These are phyloP conservation scores for Lymantria monacha DNA, from an alignment of 2,888 invertebrate genomes.

Conservation along the genomic window DNA sequence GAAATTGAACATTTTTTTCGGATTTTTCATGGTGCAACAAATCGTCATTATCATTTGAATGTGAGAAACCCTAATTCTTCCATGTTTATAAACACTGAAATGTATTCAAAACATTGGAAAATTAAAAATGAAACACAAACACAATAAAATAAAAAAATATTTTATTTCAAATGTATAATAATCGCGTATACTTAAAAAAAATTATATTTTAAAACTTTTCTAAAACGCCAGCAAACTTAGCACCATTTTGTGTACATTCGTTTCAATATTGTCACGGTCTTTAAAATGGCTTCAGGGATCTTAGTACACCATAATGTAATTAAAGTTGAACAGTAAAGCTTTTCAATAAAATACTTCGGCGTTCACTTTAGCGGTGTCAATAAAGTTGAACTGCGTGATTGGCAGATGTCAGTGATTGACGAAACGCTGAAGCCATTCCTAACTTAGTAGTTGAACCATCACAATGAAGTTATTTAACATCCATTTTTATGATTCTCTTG, in stretches of 20 bases:
- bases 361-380: slow-evolving; percentile 12
- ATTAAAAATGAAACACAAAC: too few species aligned
- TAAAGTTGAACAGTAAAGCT: slow-evolving; percentile 9
- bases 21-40: too few species aligned
- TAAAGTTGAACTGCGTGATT: slow-evolving; percentile 23
- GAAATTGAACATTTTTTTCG: too few species aligned
- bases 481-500: too few species aligned
- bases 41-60: too few species aligned
- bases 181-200: too few species aligned
- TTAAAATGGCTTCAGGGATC: not conserved
- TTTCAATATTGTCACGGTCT: not conserved
- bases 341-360: slow-evolving; percentile 19
- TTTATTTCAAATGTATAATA: too few species aligned
- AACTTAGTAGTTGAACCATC: not conserved
- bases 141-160: too few species aligned
- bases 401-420: slow-evolving; percentile 13
- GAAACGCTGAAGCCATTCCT: slow-evolving; percentile 6
- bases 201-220: not conserved
- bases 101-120: too few species aligned
- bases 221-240: not conserved
- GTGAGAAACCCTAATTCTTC: too few species aligned
- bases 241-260: not conserved
- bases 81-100: too few species aligned
- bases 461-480: too few species aligned
- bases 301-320: slow-evolving; percentile 6